phyloP scores from a whole-genome alignment of 1,140 invertebrate genomes.

The Drosophila persimilis region DNA sequence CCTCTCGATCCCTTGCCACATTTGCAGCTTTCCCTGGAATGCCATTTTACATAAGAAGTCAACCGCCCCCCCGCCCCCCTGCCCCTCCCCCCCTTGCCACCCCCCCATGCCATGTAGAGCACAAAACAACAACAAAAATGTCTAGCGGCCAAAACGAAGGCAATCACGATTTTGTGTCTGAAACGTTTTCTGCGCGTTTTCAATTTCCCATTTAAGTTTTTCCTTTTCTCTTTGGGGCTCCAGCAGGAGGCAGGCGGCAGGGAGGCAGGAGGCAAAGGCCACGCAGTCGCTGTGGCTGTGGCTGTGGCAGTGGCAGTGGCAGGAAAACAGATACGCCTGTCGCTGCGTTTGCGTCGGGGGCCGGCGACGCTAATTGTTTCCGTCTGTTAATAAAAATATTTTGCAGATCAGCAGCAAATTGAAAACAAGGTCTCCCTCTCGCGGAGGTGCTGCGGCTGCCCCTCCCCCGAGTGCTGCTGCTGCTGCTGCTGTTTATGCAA shows the following conservation, averaged over 20 bases:
- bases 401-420: constrained; percentile 75
- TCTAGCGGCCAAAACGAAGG: constrained; percentile 75
- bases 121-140: constrained; percentile 39
- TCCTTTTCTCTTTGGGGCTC: constrained; percentile 23
- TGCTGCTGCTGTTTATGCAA: constrained; percentile 73
- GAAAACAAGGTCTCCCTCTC: constrained; percentile 58
- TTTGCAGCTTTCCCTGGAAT: constrained; percentile 15
- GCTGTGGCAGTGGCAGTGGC: not conserved
- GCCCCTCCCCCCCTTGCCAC: constrained; percentile 4
- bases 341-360: constrained; percentile 46
- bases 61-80: constrained; percentile 1
- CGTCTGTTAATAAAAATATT: constrained; percentile 82
- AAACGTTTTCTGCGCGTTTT: constrained; percentile 78
- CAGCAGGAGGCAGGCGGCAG: not conserved
- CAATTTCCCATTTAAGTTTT: constrained; percentile 65
- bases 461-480: constrained; percentile 8
- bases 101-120: not conserved
- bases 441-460: not conserved
- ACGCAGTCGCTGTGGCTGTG: constrained; percentile 42
- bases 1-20: not conserved
- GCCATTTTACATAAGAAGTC: constrained; percentile 34
- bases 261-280: constrained; percentile 53
- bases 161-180: constrained; percentile 79
- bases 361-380: constrained; percentile 74
- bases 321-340: constrained; percentile 38